These are phyloP conservation scores for Thinocorus orbignyianus DNA, from an alignment of 2,113 vertebrate species.

Conservation along the genomic window DNA sequence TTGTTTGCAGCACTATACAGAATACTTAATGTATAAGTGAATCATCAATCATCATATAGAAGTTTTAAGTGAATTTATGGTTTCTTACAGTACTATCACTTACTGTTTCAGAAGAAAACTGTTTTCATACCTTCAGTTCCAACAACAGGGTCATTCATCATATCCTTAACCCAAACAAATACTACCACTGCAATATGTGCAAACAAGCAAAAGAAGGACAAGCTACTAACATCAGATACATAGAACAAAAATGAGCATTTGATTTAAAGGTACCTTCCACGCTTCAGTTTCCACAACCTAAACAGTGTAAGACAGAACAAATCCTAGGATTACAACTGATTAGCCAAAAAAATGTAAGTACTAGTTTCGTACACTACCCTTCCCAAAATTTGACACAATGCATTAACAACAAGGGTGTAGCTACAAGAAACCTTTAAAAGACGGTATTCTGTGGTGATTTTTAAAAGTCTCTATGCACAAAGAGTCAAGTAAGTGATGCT, in stretches of 20 bases:
- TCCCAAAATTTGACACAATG: background rate
- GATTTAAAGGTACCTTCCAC: background rate
- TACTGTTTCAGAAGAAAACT: background rate
- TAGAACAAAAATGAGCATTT: background rate
- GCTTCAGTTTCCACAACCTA: background rate
- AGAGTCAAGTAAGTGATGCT: background rate
- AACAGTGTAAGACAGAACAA: accelerated
- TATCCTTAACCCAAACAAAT: background rate
- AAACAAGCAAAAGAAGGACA: background rate
- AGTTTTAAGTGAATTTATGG: background rate
- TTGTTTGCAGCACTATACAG: background rate
- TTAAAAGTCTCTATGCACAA: background rate
- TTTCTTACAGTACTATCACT: background rate
- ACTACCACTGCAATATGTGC: background rate
- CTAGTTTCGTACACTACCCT: background rate
- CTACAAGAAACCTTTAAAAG: background rate
- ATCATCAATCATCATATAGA: background rate
- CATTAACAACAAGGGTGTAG: background rate
- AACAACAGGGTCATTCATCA: background rate
- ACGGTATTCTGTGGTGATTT: background rate
- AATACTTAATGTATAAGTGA: background rate
- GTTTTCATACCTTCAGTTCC: background rate
- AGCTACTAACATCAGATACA: background rate
- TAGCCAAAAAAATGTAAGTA: background rate
- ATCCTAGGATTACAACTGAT: background rate